Conservation (phyloP, 2,113 vertebrate species). For the Burhinus bistriatus region DNA sequence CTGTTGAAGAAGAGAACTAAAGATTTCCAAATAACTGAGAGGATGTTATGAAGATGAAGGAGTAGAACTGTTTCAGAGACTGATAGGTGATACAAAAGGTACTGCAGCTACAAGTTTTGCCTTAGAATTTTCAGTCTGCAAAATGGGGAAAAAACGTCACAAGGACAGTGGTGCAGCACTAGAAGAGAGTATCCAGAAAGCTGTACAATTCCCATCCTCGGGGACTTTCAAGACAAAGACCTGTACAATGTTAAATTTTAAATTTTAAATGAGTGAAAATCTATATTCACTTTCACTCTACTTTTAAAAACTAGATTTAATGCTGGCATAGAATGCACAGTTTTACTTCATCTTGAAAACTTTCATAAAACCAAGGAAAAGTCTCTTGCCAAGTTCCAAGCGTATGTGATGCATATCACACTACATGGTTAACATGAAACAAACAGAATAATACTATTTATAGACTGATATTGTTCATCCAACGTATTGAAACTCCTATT, state of each 20-base stretch:
- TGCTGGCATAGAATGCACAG: not conserved
- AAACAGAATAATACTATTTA: not conserved
- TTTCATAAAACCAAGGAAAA: not conserved
- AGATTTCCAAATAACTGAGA: not conserved
- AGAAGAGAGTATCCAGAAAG: not conserved
- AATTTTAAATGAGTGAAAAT: not conserved
- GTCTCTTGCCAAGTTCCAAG: not conserved
- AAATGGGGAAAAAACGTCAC: not conserved
- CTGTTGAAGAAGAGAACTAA: not conserved
- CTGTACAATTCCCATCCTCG: rapidly evolving
- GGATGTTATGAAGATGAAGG: not conserved
- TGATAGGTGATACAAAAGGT: not conserved
- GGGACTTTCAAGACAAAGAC: not conserved
- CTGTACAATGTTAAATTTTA: not conserved
- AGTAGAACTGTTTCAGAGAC: not conserved
- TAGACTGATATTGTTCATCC: not conserved
- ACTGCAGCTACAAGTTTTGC: not conserved
- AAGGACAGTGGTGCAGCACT: not conserved
- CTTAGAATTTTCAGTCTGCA: not conserved
- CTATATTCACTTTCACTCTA: not conserved
- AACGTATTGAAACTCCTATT: not conserved
- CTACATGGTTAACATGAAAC: not conserved
- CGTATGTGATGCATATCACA: not conserved
- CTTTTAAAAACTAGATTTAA: not conserved
- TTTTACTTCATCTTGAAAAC: not conserved